Evolutionary conservation across 2,888 invertebrate species (phyloP).

Genomic region (Antitype chi): DNA sequence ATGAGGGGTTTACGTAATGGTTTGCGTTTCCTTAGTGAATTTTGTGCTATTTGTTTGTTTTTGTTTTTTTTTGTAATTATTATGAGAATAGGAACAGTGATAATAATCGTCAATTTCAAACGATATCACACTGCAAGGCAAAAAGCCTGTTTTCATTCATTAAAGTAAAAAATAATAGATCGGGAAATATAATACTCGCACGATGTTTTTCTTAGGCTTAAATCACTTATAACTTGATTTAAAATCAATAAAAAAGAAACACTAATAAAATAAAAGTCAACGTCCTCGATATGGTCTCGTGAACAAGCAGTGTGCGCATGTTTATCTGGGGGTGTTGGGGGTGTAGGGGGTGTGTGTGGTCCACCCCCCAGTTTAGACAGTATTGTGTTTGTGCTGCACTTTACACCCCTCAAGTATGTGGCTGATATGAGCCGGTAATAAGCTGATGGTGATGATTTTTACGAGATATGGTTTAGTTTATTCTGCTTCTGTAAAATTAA

Average conservation of each 20-base stretch:
- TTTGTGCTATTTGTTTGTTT: neutral
- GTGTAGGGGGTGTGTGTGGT: conserved; percentile 26
- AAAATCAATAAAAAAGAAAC: neutral
- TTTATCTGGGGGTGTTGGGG: conserved; percentile 40
- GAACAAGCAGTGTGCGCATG: conserved; percentile 45
- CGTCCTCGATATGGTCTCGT: conserved; percentile 45
- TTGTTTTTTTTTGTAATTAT: no score
- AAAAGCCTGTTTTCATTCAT: no score
- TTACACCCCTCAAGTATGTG: conserved; percentile 50
- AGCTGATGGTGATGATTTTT: conserved; percentile 45
- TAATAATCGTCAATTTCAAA: neutral
- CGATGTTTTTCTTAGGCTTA: neutral
- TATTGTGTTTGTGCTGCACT: conserved; percentile 68
- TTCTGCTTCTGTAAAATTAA: neutral
- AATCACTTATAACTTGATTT: neutral
- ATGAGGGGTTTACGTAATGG: conserved; percentile 15
- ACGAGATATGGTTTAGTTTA: conserved; percentile 8
- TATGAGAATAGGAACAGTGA: no score
- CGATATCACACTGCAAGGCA: no score
- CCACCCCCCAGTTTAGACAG: conserved; percentile 58
- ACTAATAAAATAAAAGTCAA: conserved; percentile 17
- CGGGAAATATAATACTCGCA: no score
- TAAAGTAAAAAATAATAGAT: neutral
- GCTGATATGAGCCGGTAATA: conserved; percentile 50
- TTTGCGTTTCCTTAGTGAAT: neutral